Conservation (phyloP, 2,888 invertebrate genomes). For the Agonopterix heracliana region DNA sequence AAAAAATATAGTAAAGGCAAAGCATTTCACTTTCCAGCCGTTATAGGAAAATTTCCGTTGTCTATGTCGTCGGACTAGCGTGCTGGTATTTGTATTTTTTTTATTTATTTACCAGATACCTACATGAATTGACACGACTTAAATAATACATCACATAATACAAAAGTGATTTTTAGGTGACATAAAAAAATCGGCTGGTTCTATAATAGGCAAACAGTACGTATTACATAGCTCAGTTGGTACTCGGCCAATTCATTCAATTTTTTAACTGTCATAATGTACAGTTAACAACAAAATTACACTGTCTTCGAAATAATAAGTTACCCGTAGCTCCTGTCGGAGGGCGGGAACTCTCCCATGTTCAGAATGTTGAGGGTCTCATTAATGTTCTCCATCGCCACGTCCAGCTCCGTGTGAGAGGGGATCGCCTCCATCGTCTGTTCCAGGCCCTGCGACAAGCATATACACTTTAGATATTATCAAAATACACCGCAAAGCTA, state of each 20-base stretch:
- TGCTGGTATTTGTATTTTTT: too few relatives aligned
- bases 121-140: too few relatives aligned
- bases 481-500: neutral
- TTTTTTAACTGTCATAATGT: too few relatives aligned
- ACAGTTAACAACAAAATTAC: too few relatives aligned
- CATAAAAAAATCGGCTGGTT: too few relatives aligned
- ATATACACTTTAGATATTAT: neutral
- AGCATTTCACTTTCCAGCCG: neutral
- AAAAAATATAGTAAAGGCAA: neutral
- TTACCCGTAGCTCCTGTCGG: constrained; percentile 82
- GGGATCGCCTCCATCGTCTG: constrained; percentile 89
- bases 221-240: too few relatives aligned
- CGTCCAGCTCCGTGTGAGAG: constrained; percentile 95
- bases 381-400: constrained; percentile 88
- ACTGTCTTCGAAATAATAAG: neutral
- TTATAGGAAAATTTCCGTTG: neutral
- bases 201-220: too few relatives aligned
- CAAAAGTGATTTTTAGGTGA: too few relatives aligned
- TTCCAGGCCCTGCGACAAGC: constrained; percentile 67
- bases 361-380: constrained; percentile 84
- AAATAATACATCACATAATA: too few relatives aligned
- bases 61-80: too few relatives aligned
- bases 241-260: too few relatives aligned
- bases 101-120: too few relatives aligned
- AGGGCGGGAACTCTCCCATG: constrained; percentile 84